Base-by-base conservation (phyloP, 2,113 vertebrate species). In the Hydrochoerus hydrochaeris region DNA sequence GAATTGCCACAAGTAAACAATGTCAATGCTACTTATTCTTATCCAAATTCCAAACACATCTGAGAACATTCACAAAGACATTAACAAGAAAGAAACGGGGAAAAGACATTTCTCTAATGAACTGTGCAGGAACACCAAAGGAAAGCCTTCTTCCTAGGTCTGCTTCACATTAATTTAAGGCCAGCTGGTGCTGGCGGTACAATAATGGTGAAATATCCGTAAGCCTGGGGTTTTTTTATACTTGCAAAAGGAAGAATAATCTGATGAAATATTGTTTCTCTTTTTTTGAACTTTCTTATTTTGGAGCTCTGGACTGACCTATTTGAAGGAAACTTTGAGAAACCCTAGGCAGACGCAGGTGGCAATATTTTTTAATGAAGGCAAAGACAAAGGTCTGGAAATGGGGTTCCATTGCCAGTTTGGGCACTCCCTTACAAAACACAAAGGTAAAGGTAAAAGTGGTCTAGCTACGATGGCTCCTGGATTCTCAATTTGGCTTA, bases 1-100 rank as follows among this genome's bases (percentile, higher is more conserved):
- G 89, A 95, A 94, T 19, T 97, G 80, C 65, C 97, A 91, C n/a
- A 92, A 95, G 86, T 91, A 97, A 98, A 97, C 82, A 97, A 95
- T 52, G 41, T 35, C 93, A 98, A 81, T 95, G 20, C 95, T 81
- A 67, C 49, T 91, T 83, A 95, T 97, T 96, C 78, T 97, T 89
- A 97, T 75, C 90, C 80, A 82, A 93, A 91, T 80, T 13, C 28
- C 58, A 82, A 90, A 85, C 32, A 93, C 44, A 85, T 94, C 46
- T 96, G 83, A 93, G 38, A 95, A 91, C 30, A 96, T 87, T 90
- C 95, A 83, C 41, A 93, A 81, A 32, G 41, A 85, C 0, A 58
- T 16, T 20, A 88, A 65, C 13, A 58, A 85, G 81, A 71, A 95
- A 92, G 20, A 88, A 49, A 4, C 0, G 3, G 16, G 8, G 24